phyloP scores from a whole-genome alignment of 1,140 invertebrate genomes.

The Dolichoris vasculosae region DNA sequence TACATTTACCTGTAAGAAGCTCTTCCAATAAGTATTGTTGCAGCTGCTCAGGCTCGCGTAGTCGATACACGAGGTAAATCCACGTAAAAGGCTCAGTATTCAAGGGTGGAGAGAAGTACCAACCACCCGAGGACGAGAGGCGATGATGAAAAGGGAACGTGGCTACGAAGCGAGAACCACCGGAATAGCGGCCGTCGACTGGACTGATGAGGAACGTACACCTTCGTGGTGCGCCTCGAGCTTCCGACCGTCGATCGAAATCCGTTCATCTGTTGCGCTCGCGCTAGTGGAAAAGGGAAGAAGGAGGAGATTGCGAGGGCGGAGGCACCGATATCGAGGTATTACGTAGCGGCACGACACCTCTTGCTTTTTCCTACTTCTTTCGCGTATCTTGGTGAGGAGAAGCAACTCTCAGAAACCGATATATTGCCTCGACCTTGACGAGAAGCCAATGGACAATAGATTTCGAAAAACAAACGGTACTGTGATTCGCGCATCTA shows the following conservation, averaged over 20 bases:
- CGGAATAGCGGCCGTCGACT: background rate
- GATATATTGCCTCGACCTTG: background rate
- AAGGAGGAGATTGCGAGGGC: too few species aligned
- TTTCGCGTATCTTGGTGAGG: background rate
- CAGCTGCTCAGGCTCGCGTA: background rate
- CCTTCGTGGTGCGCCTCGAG: background rate
- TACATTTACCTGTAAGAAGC: background rate
- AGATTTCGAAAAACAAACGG: too few species aligned
- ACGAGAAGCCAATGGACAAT: background rate
- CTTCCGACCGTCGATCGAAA: constrained; percentile 22
- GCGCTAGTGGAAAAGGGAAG: background rate
- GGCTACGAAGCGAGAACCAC: background rate
- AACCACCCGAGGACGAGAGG: background rate
- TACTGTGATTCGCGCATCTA: too few species aligned
- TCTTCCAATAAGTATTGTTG: background rate
- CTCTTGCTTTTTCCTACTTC: background rate
- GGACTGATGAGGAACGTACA: constrained; percentile 18
- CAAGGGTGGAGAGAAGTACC: too few species aligned
- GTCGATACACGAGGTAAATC: too few species aligned
- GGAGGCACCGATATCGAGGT: background rate
- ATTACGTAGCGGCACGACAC: background rate
- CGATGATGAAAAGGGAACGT: background rate
- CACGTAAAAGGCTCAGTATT: too few species aligned
- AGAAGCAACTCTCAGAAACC: background rate
- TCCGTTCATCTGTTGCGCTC: constrained; percentile 44